Conservation (phyloP, 2,888 invertebrate genomes). For the Macrosiphum euphorbiae region DNA sequence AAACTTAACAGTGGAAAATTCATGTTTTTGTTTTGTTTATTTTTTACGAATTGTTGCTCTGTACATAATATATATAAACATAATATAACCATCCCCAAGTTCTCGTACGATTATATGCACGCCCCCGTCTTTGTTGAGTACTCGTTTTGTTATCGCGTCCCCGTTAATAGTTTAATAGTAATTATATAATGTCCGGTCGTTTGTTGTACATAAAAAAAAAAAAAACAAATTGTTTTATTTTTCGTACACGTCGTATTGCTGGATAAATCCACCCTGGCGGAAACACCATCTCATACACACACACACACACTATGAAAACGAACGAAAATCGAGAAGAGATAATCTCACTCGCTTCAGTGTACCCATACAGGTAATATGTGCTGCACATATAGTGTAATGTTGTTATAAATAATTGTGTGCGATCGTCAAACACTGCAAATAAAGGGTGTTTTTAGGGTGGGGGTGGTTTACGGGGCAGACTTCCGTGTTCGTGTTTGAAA, state of each 20-base stretch:
- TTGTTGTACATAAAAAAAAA: neutral
- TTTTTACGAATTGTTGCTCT: neutral
- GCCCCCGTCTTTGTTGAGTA: neutral
- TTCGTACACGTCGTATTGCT: neutral
- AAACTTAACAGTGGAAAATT: neutral
- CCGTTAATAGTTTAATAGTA: neutral
- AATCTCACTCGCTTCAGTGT: neutral
- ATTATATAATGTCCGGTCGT: neutral
- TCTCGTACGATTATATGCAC: neutral
- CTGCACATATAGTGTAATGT: neutral
- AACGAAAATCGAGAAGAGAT: neutral
- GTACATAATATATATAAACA: neutral
- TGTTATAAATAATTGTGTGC: neutral
- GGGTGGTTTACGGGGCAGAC: too few species aligned
- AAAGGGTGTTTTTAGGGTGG: too few species aligned
- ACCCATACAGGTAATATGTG: too few species aligned
- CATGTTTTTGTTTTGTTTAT: neutral
- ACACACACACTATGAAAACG: neutral
- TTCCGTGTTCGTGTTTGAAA: too few species aligned
- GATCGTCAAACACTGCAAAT: neutral
- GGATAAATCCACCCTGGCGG: neutral
- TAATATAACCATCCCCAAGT: neutral
- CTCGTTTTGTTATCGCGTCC: too few species aligned
- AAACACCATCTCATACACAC: neutral
- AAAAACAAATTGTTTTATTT: neutral